phyloP scores from a whole-genome alignment of 2,113 vertebrate species.

The Colistium nudipinnis region DNA sequence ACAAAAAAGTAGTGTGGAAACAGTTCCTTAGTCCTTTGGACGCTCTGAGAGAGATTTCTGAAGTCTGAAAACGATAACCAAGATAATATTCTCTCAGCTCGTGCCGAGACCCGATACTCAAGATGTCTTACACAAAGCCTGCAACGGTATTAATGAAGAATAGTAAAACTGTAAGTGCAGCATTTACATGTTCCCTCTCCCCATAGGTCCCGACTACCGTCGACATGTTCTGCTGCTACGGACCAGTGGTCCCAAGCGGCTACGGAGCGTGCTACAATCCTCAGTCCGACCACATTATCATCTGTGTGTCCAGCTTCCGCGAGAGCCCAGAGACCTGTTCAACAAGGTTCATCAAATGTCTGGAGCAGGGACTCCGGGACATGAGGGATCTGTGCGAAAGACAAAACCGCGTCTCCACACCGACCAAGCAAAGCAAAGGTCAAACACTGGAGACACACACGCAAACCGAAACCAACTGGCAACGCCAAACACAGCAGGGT shows the following conservation, averaged over 20 bases:
- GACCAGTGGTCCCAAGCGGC: slow-evolving; percentile 92
- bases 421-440: slow-evolving; percentile 12
- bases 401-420: slow-evolving; percentile 38
- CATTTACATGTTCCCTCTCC: slow-evolving; percentile 22
- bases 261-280: slow-evolving; percentile 96
- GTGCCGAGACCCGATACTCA: background rate
- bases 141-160: too few species aligned
- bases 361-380: slow-evolving; percentile 86
- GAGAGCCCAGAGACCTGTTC: slow-evolving; percentile 89
- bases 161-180: background rate
- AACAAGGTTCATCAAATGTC: slow-evolving; percentile 81
- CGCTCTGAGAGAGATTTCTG: background rate
- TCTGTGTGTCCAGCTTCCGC: slow-evolving; percentile 94
- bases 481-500: slow-evolving; percentile 32
- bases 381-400: slow-evolving; percentile 87
- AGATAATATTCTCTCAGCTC: background rate
- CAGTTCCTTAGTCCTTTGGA: background rate
- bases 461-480: slow-evolving; percentile 57
- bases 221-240: slow-evolving; percentile 98
- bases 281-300: slow-evolving; percentile 88
- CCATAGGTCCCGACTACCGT: slow-evolving; percentile 91
- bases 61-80: background rate
- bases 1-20: background rate
- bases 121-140: background rate
- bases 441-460: slow-evolving; percentile 39